Base-by-base conservation (phyloP, 1,140 invertebrate genomes). In the Bombus consobrinus region DNA sequence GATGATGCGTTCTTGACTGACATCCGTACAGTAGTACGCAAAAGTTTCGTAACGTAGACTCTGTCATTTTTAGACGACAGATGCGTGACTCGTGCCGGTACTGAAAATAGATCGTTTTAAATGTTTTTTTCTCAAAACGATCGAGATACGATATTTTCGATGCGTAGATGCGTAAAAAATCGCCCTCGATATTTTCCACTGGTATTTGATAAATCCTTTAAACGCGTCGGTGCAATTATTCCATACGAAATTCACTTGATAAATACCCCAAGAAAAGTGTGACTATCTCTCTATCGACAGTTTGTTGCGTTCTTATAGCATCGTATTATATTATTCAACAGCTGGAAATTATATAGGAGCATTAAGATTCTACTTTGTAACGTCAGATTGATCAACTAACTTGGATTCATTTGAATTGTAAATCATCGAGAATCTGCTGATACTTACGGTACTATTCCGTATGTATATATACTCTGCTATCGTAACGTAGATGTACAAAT, bases 101-200 rank as follows among this genome's bases (percentile, higher is more conserved):
- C 39, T 41, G 69, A 5, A 81, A 85, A 85, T 85, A 81, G 71
- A 85, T 74, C n/a, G 22, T 57, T 75, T 66, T 18, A 34, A 68
- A 59, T 18, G 57, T 66, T 81, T 66, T 66, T 18, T 66, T 68
- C 32, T 39, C 59, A 43, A n/a, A 15, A 9, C 22, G 47, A 8
- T 5, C 28, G 22, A 13, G 13, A 1, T 13, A 13, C 15, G 15
- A 39, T 71, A 28, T 37, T 34, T 8, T 39, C 15, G 34, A 66
- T 22, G 47, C 47, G 18, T 22, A 22, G 47, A 53, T 22, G 18
- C 18, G 47, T 53, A 22, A 22, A 22, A 53, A 53, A 53, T 2
- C 47, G 6, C 18, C 1, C 47, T 22, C 22, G 6, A 53, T 8
- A 53, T 53, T 22, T 53, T 53, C 47, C 18, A 22, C 0, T 8